phyloP scores from a whole-genome alignment of 2,888 invertebrate species.

The Tinea trinotella region DNA sequence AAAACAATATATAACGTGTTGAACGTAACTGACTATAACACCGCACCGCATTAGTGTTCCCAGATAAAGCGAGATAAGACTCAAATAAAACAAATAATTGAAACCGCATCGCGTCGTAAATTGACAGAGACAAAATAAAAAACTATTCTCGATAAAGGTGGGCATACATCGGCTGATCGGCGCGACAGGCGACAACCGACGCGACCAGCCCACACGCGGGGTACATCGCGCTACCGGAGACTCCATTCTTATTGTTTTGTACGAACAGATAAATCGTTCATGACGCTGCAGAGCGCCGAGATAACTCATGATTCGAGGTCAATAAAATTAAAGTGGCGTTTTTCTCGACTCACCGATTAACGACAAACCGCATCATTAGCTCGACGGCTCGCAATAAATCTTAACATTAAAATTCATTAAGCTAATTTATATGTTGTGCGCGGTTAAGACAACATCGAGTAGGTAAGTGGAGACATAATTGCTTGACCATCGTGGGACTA shows the following conservation, averaged over 20 bases:
- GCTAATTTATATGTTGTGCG: slow-evolving; percentile 1
- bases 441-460: slow-evolving; percentile 8
- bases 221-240: background rate
- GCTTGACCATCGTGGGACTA: background rate
- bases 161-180: background rate
- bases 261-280: background rate
- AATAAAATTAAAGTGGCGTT: background rate
- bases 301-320: slow-evolving; percentile 9
- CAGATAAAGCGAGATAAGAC: slow-evolving; percentile 30
- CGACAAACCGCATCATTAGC: slow-evolving; percentile 11
- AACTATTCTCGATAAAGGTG: slow-evolving; percentile 14
- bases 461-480: slow-evolving; percentile 12
- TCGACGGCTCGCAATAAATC: slow-evolving; percentile 5
- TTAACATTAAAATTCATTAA: slow-evolving; percentile 14
- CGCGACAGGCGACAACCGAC: slow-evolving; percentile 16
- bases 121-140: slow-evolving; percentile 15
- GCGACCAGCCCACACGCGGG: slow-evolving; percentile 13
- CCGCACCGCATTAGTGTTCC: slow-evolving; percentile 25
- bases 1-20: slow-evolving; percentile 27
- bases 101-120: slow-evolving; percentile 23
- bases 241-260: slow-evolving; percentile 18
- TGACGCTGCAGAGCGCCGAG: background rate
- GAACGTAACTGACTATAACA: slow-evolving; percentile 24
- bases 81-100: slow-evolving; percentile 36
- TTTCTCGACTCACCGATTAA: slow-evolving; percentile 8